Evolutionary conservation across 2,888 invertebrate species (phyloP), one percentile per base, ranked within the genome.

Genomic region (Pomacea canaliculata): DNA sequence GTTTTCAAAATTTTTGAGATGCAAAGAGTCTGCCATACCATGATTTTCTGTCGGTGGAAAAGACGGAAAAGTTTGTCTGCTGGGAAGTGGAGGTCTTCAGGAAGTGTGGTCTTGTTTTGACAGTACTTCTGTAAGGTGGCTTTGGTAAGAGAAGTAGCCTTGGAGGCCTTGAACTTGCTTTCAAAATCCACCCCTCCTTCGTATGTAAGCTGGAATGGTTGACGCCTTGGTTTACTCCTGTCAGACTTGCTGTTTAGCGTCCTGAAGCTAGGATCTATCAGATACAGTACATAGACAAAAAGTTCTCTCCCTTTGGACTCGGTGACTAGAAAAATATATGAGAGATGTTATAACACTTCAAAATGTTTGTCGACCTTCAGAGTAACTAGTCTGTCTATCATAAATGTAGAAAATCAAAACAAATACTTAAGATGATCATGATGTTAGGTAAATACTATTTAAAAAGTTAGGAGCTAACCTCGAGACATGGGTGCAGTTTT

Each of bases 401-500:
- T 7, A 7, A 2, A 56, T 56, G 12, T 16, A 56, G 51, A 56
- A 10, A 56, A 16, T 8, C 51, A 56, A 2, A 56, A 56, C 4
- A 56, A 56, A 56, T 37, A 37, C 5, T 37, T 37, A 56, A 13
- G 51, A 56, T 56, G 51, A 56, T 16, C 51, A 56, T 56, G 16
- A 56, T 56, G 51, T 13, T 56, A 56, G 8, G 12, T 2, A 56
- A 16, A 10, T 56, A 7, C 1, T 56, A 7, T 56, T 2, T 7
- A 13, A 56, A 56, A 56, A 10, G 8, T 56, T 8, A 56, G 16
- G 8, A 3, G 51, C 10, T 16, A 56, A 71, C 71, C 85, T 85
- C 83, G 83, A 18, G 86, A 84, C 62, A 84, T 75, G 62, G 85
- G 83, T 65, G 85, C 84, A 67, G 95, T 93, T 84, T 94, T 94